Evolutionary conservation across 2,113 vertebrate genomes (phyloP).

Genomic region (Herpetotheres cachinnans): DNA sequence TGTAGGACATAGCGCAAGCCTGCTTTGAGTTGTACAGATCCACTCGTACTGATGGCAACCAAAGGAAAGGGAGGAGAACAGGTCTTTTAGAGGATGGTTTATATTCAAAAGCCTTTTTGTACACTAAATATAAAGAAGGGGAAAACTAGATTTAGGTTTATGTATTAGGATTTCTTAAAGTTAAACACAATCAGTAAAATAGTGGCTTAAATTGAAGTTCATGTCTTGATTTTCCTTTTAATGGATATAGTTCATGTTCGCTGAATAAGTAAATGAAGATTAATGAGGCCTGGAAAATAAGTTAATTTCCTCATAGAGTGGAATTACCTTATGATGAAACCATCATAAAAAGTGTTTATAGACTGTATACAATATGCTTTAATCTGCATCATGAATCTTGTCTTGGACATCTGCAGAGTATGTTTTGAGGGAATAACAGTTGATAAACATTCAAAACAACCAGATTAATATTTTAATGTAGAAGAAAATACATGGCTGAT

Average conservation of each 20-base stretch:
- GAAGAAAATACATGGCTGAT: neutral
- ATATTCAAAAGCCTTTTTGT: neutral
- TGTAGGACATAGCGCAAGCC: neutral
- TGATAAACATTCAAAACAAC: neutral
- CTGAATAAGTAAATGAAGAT: conserved; percentile 54
- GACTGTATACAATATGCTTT: conserved; percentile 31
- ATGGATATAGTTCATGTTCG: conserved; percentile 26
- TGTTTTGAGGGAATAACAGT: neutral
- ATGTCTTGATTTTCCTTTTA: conserved; percentile 47
- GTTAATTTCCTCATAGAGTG: conserved; percentile 55
- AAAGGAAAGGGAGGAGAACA: neutral
- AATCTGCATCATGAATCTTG: neutral
- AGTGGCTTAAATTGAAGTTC: conserved; percentile 37
- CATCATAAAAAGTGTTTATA: conserved; percentile 44
- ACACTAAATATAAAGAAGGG: neutral
- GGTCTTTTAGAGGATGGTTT: neutral
- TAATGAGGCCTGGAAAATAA: conserved; percentile 62
- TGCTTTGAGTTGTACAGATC: neutral
- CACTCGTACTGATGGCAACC: fast-evolving
- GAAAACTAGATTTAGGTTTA: neutral
- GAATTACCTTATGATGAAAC: conserved; percentile 50
- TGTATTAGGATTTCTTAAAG: neutral
- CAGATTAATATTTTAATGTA: neutral
- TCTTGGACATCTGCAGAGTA: neutral
- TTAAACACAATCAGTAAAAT: conserved; percentile 28